Conservation (phyloP, 2,888 invertebrate genomes). For the Nysson spinosus region DNA sequence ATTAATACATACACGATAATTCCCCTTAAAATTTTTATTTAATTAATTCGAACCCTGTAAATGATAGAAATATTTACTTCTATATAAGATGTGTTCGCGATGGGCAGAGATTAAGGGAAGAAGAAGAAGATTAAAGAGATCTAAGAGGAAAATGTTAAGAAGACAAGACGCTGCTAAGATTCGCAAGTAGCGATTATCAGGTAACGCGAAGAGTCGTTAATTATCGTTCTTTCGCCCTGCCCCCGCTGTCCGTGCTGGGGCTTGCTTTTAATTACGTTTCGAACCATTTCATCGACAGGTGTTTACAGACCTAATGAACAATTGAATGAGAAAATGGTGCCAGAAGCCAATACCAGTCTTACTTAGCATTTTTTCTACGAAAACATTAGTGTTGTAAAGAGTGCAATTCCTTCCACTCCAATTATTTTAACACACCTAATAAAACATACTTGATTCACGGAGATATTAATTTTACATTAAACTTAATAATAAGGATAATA, state of each 20-base stretch:
- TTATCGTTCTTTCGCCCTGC: slow-evolving; percentile 52
- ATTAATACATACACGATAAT: too few relatives aligned
- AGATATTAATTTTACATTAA: too few relatives aligned
- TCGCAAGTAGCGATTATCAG: slow-evolving; percentile 62
- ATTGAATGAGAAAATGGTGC: slow-evolving; percentile 32
- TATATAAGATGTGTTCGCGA: too few relatives aligned
- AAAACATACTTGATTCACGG: too few relatives aligned
- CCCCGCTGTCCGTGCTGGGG: slow-evolving; percentile 12
- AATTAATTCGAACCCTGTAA: neutral
- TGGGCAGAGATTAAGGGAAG: neutral
- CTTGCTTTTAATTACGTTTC: slow-evolving; percentile 44
- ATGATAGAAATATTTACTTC: neutral
- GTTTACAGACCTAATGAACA: slow-evolving; percentile 48
- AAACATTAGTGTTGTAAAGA: neutral
- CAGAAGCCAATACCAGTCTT: too few relatives aligned
- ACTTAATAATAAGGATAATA: too few relatives aligned
- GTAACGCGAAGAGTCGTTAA: slow-evolving; percentile 62
- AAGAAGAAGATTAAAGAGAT: neutral
- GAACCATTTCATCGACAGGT: slow-evolving; percentile 52
- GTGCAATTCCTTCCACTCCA: too few relatives aligned
- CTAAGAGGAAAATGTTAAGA: neutral
- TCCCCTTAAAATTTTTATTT: too few relatives aligned
- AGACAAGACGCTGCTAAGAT: slow-evolving; percentile 34
- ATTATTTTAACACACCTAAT: too few relatives aligned
- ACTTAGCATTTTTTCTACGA: too few relatives aligned